A percentile compares a stretch with the other conserved stretches of the same genome.
phyloP scores from a whole-genome alignment of 2,797 vertebrate species.

The Rhinella marina region DNA sequence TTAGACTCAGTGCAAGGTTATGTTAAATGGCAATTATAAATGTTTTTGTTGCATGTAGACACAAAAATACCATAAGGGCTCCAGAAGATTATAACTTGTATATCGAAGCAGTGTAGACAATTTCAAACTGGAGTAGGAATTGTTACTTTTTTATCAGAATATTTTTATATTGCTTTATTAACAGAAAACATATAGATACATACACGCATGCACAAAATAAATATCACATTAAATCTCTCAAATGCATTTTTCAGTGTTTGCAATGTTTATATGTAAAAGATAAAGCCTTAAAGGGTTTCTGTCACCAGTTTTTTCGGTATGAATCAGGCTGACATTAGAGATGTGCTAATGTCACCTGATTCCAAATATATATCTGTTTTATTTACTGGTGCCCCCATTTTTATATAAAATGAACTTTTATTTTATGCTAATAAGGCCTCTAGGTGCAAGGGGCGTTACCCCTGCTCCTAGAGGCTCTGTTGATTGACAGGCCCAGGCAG shows the following conservation, averaged over 20 bases:
- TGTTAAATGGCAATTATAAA: slow-evolving; percentile 1
- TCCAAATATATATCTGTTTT: too few species aligned
- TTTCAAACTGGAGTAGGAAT: slow-evolving; percentile 54
- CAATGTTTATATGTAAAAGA: not conserved
- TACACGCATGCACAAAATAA: not conserved
- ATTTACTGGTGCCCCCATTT: too few species aligned
- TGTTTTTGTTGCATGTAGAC: slow-evolving; percentile 18
- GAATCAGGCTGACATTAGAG: too few species aligned
- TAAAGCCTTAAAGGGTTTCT: too few species aligned
- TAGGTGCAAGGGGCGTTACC: too few species aligned
- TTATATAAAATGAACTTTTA: too few species aligned
- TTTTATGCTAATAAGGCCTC: too few species aligned
- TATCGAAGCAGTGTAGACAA: not conserved
- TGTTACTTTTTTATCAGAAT: slow-evolving; percentile 68
- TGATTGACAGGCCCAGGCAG: too few species aligned
- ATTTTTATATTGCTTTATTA: slow-evolving; percentile 71
- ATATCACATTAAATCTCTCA: not conserved
- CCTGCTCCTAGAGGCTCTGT: too few species aligned
- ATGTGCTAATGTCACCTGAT: too few species aligned
- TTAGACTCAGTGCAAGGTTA: not conserved
- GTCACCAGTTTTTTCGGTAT: too few species aligned
- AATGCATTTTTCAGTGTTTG: not conserved
- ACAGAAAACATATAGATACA: slow-evolving; percentile 63
- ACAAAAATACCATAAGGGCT: slow-evolving; percentile 34
- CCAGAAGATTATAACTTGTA: not conserved